phyloP scores from a whole-genome alignment of 2,113 vertebrate genomes.

The Corythaixoides concolor region DNA sequence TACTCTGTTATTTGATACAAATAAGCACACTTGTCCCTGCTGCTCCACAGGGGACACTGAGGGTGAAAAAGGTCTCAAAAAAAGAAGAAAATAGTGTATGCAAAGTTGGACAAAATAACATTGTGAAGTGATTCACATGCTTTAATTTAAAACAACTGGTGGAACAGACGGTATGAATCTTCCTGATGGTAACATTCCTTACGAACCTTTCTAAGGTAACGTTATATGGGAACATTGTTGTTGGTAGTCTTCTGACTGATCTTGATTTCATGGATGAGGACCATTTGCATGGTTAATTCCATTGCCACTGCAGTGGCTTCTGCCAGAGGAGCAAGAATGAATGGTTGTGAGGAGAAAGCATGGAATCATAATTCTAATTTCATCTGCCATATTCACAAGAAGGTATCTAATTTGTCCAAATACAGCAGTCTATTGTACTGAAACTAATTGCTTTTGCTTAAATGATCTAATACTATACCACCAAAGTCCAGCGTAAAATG shows the following conservation, averaged over 20 bases:
- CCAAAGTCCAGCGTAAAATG: neutral
- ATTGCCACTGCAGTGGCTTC: neutral
- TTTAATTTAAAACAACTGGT: neutral
- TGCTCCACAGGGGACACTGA: neutral
- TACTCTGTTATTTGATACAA: neutral
- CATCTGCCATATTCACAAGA: neutral
- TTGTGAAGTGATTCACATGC: neutral
- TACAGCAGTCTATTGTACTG: neutral
- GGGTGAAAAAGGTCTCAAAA: neutral
- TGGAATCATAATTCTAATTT: neutral
- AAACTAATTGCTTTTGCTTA: neutral
- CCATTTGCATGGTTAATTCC: neutral
- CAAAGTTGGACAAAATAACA: neutral
- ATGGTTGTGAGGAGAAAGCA: neutral
- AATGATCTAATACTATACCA: neutral
- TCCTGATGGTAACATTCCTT: neutral
- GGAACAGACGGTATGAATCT: neutral
- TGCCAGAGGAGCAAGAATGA: neutral
- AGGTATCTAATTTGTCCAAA: neutral
- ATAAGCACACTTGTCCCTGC: neutral
- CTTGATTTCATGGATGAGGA: neutral
- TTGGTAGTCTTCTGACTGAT: neutral
- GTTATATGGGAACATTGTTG: neutral
- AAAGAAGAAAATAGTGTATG: neutral
- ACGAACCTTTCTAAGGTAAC: neutral